Conservation (phyloP, 2,888 invertebrate genomes). For the Microctonus brassicae region DNA sequence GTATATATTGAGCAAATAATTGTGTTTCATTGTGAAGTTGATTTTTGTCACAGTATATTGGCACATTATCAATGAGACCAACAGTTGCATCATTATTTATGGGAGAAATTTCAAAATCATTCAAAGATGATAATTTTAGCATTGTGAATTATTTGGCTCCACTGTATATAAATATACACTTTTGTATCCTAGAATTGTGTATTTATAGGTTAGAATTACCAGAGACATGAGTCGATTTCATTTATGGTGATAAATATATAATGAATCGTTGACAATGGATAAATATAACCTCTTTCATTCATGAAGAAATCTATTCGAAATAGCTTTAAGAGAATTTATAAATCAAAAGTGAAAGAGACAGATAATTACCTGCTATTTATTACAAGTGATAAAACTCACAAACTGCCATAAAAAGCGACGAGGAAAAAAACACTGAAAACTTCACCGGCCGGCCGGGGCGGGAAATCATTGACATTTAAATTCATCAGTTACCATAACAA, state of each 20-base stretch:
- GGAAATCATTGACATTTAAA: not conserved
- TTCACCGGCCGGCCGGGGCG: conserved; percentile 25
- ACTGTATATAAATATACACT: too few species aligned
- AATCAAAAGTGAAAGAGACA: not conserved
- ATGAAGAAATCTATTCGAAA: not conserved
- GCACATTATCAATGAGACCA: conserved; percentile 48
- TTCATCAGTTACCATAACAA: conserved; percentile 27
- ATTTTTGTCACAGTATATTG: conserved; percentile 54
- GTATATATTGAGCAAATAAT: conserved; percentile 63
- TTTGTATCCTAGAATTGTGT: not conserved
- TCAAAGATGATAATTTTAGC: conserved; percentile 58
- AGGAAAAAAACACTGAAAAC: too few species aligned
- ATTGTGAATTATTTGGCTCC: conserved; percentile 45
- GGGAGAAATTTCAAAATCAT: conserved; percentile 55
- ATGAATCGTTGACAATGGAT: not conserved
- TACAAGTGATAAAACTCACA: not conserved
- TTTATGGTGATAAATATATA: not conserved
- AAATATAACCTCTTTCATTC: not conserved
- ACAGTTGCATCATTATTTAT: conserved; percentile 53
- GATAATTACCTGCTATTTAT: not conserved
- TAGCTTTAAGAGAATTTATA: not conserved
- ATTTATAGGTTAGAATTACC: conserved; percentile 16
- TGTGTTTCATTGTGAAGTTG: conserved; percentile 59
- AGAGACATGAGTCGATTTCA: not conserved
- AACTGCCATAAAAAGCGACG: not conserved